Conservation (phyloP, 2,113 vertebrate genomes). For the Pygoscelis adeliae region DNA sequence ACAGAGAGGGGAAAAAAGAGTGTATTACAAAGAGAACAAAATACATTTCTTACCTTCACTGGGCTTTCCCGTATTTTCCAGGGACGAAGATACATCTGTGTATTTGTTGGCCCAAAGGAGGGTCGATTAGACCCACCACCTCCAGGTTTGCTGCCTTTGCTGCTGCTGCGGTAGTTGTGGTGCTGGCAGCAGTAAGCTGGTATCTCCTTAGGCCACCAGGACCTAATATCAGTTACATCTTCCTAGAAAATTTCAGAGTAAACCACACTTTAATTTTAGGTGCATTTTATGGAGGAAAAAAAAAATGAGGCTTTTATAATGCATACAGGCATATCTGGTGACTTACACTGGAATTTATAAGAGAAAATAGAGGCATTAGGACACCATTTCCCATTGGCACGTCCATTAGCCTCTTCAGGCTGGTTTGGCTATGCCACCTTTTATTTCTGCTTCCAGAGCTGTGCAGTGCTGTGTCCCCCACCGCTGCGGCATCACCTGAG, state of each 20-base stretch:
- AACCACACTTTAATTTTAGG: background rate
- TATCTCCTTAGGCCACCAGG: background rate
- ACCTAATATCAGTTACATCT: background rate
- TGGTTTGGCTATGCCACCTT: background rate
- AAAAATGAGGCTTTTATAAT: background rate
- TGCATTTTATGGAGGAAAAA: background rate
- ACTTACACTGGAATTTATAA: background rate
- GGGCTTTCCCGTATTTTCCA: background rate
- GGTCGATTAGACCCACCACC: accelerated
- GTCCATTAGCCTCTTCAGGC: background rate
- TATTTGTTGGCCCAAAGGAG: background rate
- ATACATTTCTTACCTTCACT: background rate
- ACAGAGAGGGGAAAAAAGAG: background rate
- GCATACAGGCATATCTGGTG: background rate
- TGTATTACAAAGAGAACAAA: background rate
- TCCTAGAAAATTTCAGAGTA: background rate
- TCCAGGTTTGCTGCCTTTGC: background rate
- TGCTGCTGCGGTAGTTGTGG: background rate
- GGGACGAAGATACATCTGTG: background rate
- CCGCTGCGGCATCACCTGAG: accelerated
- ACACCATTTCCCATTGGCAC: background rate
- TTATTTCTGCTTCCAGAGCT: background rate
- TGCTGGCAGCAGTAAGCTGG: background rate
- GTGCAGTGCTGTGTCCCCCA: background rate
- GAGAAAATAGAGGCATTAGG: background rate